Evolutionary conservation across 2,888 invertebrate genomes (phyloP).

Genomic region (Keiferia lycopersicella): DNA sequence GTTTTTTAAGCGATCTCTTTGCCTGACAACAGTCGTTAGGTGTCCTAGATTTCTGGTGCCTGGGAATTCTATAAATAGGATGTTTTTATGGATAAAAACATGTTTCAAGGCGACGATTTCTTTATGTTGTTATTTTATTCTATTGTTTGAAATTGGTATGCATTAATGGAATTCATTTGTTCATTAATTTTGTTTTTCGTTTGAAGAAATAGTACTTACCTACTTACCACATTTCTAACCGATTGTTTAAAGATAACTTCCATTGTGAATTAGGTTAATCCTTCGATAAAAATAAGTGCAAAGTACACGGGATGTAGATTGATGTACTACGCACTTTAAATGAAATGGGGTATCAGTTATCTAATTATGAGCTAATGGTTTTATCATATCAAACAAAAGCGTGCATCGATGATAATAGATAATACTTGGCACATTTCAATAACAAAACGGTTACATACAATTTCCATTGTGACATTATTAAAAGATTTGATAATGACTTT

Average conservation of each 20-base stretch:
- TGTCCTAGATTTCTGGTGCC: slow-evolving; percentile 17
- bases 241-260: not conserved
- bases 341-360: not conserved
- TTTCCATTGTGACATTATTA: not conserved
- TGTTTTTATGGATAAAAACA: not conserved
- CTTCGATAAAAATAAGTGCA: not conserved
- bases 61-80: slow-evolving; percentile 21
- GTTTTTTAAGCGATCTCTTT: not conserved
- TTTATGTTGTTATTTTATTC: not conserved
- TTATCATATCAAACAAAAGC: not conserved
- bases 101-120: not conserved
- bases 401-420: not conserved
- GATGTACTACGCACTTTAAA: not conserved
- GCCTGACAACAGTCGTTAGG: not conserved
- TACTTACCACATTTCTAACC: not conserved
- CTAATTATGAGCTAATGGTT: not conserved
- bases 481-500: not conserved
- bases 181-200: too few species aligned
- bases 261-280: not conserved
- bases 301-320: not conserved
- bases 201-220: too few species aligned
- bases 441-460: not conserved
- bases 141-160: not conserved
- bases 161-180: not conserved
- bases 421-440: not conserved